Evolutionary conservation across 2,113 vertebrate genomes (phyloP).

Genomic region (Lathamus discolor): DNA sequence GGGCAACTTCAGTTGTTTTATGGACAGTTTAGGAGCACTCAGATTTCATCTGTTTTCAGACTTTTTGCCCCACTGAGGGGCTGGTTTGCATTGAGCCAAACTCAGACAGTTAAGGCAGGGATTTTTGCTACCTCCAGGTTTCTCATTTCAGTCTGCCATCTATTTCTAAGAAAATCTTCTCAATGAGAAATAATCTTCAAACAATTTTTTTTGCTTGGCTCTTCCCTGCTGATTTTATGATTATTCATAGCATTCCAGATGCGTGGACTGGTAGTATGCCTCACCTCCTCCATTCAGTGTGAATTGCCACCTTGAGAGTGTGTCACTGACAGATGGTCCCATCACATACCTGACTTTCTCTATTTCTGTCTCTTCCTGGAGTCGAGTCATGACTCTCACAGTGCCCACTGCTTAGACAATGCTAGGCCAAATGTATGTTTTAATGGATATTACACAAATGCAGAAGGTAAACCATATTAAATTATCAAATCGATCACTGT

Average conservation of each 20-base stretch:
- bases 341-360: background rate
- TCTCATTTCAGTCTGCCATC: background rate
- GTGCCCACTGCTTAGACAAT: background rate
- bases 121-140: background rate
- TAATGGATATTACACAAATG: background rate
- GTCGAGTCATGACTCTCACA: accelerated
- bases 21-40: background rate
- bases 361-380: background rate
- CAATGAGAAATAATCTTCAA: background rate
- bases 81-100: background rate
- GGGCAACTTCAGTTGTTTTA: background rate
- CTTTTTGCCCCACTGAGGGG: background rate
- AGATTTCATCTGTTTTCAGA: background rate
- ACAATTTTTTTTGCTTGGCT: background rate
- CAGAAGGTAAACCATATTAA: background rate
- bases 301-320: background rate
- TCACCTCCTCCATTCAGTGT: background rate
- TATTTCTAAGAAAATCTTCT: background rate
- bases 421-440: background rate
- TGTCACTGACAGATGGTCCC: too few species aligned
- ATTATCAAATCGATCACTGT: background rate
- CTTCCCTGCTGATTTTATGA: background rate
- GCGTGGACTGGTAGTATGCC: background rate
- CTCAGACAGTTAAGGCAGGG: background rate
- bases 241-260: background rate